Conservation (phyloP, 2,113 vertebrate species). For the Dromaius novaehollandiae region DNA sequence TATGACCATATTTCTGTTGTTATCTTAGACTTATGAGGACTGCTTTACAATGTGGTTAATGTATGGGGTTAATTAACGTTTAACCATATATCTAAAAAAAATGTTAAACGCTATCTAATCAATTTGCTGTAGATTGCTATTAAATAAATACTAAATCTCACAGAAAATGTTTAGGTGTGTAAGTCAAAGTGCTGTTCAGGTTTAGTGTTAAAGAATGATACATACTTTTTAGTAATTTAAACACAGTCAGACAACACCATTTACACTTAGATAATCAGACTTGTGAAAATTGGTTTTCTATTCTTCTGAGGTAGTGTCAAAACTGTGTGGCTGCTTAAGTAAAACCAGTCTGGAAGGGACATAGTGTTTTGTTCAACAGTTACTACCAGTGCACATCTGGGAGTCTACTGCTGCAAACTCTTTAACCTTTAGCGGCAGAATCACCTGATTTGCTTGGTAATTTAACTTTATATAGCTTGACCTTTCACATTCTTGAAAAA, state of each 20-base stretch:
- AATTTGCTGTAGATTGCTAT: conserved; percentile 68
- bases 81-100: conserved; percentile 62
- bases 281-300: neutral
- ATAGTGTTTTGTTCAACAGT: neutral
- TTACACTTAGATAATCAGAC: neutral
- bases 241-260: neutral
- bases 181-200: neutral
- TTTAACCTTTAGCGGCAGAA: neutral
- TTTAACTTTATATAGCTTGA: neutral
- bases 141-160: conserved; percentile 37
- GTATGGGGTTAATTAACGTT: conserved; percentile 60
- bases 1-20: conserved; percentile 52
- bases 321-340: neutral
- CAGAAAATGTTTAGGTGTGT: no score
- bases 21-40: conserved; percentile 67
- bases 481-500: neutral
- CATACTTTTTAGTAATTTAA: neutral
- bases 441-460: neutral
- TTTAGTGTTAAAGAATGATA: neutral
- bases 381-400: neutral
- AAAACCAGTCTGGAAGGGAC: neutral
- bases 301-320: neutral
- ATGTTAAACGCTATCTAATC: conserved; percentile 67
- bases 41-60: conserved; percentile 33
- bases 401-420: neutral